phyloP scores from a whole-genome alignment of 2,113 vertebrate genomes.

The Nothoprocta pentlandii region DNA sequence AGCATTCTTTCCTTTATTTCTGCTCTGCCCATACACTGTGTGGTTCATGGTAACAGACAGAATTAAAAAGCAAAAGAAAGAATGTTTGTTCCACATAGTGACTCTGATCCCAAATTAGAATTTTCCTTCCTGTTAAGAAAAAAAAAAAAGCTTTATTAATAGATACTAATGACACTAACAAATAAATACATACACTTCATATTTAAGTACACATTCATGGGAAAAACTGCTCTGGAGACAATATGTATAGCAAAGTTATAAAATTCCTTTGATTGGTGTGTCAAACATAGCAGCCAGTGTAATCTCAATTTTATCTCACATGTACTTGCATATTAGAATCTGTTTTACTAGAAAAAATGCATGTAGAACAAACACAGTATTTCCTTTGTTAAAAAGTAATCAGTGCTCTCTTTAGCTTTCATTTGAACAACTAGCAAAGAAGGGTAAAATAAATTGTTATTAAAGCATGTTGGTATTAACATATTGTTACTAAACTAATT shows the following conservation, averaged over 20 bases:
- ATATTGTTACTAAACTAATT: neutral
- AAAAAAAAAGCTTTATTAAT: neutral
- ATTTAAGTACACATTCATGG: neutral
- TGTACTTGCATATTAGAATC: neutral
- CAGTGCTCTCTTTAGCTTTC: neutral
- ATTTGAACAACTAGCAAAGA: neutral
- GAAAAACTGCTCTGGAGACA: neutral
- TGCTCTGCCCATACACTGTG: constrained; percentile 74
- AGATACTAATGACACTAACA: neutral
- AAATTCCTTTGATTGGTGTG: neutral
- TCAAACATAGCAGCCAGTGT: neutral
- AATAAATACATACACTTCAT: neutral
- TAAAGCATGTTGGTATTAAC: neutral
- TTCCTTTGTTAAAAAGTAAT: neutral
- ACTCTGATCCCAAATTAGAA: constrained; percentile 58
- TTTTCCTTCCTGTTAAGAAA: constrained; percentile 35
- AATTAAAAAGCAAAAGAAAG: constrained; percentile 75
- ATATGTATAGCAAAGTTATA: neutral
- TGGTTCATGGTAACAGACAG: constrained; percentile 62
- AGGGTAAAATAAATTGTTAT: neutral
- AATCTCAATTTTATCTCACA: neutral
- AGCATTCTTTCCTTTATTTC: constrained; percentile 70
- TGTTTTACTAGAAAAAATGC: neutral
- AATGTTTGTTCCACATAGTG: constrained; percentile 77
- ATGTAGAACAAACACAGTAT: neutral